Evolutionary conservation across 2,113 vertebrate species (phyloP).

Genomic region (Anthoscopus minutus): DNA sequence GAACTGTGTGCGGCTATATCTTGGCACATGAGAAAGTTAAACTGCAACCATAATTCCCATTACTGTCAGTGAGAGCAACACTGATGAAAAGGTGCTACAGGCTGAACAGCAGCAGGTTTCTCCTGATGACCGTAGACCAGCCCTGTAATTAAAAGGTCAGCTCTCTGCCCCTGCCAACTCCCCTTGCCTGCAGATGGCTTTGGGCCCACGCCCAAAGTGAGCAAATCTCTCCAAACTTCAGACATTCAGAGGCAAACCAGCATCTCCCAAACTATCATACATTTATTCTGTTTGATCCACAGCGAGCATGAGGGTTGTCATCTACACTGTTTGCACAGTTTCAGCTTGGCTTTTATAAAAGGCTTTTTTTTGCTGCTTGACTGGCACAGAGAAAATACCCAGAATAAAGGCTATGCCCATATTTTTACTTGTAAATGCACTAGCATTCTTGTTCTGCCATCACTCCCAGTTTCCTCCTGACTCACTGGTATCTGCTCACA

Average conservation of each 20-base stretch:
- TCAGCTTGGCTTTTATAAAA: neutral
- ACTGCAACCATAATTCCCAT: neutral
- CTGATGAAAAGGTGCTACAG: accelerated
- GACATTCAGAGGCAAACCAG: neutral
- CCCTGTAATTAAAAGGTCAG: neutral
- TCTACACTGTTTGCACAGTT: neutral
- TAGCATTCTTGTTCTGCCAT: neutral
- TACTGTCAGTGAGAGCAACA: neutral
- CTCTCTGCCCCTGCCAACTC: neutral
- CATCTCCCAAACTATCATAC: neutral
- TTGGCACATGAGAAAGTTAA: neutral
- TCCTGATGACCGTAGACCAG: neutral
- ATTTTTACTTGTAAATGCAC: neutral
- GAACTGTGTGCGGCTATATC: neutral
- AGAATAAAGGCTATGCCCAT: neutral
- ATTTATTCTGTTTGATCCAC: neutral
- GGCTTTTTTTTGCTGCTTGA: neutral
- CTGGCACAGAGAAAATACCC: neutral
- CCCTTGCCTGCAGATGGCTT: neutral
- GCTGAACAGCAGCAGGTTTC: neutral
- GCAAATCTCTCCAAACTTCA: neutral
- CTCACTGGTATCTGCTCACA: neutral
- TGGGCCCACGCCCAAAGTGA: neutral
- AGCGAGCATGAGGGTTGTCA: accelerated
- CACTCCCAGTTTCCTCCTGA: neutral